These are phyloP conservation scores for Metopolophium dirhodum DNA, from an alignment of 1,140 invertebrate species.

Conservation along the genomic window DNA sequence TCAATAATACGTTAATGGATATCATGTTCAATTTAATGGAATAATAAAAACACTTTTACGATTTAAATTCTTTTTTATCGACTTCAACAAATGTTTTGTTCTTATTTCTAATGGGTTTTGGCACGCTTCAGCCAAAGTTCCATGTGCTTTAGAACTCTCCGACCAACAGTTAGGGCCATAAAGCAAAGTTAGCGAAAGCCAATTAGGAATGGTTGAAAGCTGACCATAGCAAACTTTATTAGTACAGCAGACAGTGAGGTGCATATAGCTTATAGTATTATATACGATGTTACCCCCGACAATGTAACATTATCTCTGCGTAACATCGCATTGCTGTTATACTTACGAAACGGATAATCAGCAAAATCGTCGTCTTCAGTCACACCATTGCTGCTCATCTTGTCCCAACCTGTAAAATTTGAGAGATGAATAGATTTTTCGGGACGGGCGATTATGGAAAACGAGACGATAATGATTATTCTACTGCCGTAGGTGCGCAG, in stretches of 20 bases:
- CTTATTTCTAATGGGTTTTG: not conserved
- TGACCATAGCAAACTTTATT: not conserved
- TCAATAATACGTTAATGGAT: slow-evolving; percentile 2
- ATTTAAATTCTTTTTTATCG: not conserved
- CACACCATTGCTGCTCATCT: slow-evolving; percentile 60
- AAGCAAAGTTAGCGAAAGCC: not conserved
- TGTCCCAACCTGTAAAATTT: slow-evolving; percentile 58
- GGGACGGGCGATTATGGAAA: not conserved
- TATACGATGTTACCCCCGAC: slow-evolving; percentile 2
- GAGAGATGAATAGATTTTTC: not conserved
- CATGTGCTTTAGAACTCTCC: not conserved
- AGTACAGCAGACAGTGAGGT: not conserved
- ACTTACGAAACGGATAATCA: slow-evolving; percentile 59
- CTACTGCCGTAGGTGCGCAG: not conserved
- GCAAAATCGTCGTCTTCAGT: slow-evolving; percentile 59
- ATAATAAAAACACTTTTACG: not conserved
- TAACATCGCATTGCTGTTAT: not conserved
- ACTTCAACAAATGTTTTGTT: not conserved
- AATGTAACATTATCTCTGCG: not conserved
- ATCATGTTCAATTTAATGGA: not conserved
- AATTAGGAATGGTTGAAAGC: slow-evolving; percentile 31
- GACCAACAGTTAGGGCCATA: not conserved
- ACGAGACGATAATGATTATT: not conserved
- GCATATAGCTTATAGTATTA: not conserved
- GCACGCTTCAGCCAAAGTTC: not conserved